These are phyloP conservation scores for Acanthisitta chloris DNA, from an alignment of 2,113 vertebrate species.

Conservation along the genomic window DNA sequence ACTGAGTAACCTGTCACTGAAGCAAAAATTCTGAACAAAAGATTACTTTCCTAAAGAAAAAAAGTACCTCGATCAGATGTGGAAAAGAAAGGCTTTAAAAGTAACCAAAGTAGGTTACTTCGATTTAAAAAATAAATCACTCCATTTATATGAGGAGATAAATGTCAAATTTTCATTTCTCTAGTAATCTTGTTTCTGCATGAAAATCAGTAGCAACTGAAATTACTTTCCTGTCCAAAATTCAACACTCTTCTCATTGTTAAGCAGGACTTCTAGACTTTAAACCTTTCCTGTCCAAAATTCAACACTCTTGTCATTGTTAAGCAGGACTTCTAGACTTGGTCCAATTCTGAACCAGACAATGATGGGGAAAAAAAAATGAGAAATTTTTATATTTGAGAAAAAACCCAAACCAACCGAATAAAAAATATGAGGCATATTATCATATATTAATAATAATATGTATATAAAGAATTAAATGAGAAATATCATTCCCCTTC, in stretches of 20 bases:
- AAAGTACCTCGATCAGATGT: not conserved
- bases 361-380: not conserved
- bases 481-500: not conserved
- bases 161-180: slow-evolving; percentile 39
- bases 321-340: not conserved
- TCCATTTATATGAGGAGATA: not conserved
- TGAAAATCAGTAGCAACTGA: slow-evolving; percentile 5
- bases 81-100: not conserved
- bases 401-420: rapidly evolving
- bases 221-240: not conserved
- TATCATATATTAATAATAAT: not conserved
- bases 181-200: not conserved
- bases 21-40: too few relatives aligned
- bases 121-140: slow-evolving; percentile 34
- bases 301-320: not conserved
- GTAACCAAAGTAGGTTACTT: slow-evolving; percentile 8
- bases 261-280: not conserved
- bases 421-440: not conserved
- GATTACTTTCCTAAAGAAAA: not conserved
- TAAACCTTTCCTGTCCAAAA: not conserved
- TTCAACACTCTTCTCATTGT: not conserved
- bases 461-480: not conserved
- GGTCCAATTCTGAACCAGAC: not conserved
- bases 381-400: not conserved
- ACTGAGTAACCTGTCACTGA: not conserved